These are phyloP conservation scores for Corythaixoides concolor DNA, from an alignment of 2,113 vertebrate genomes.

Conservation along the genomic window DNA sequence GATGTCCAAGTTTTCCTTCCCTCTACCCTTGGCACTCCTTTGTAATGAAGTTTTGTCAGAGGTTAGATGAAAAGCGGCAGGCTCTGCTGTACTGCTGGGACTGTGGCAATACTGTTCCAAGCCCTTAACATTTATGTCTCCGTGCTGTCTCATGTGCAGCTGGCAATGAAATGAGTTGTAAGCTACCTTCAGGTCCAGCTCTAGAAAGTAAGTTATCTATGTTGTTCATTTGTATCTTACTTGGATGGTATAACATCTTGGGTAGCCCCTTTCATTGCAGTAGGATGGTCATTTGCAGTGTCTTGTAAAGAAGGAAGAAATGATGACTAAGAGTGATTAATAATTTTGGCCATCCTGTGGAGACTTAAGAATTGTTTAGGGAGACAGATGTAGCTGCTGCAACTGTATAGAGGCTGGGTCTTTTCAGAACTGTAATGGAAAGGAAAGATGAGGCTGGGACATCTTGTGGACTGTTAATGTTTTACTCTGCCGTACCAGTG, in stretches of 20 bases:
- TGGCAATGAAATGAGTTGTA: background rate
- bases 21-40: background rate
- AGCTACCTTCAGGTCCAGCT: background rate
- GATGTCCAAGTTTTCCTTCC: background rate
- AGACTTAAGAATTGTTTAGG: background rate
- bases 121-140: background rate
- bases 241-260: background rate
- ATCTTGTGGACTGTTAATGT: background rate
- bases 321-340: background rate
- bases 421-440: background rate
- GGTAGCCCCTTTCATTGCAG: background rate
- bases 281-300: background rate
- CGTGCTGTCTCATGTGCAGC: background rate
- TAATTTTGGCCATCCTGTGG: background rate
- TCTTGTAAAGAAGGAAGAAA: background rate
- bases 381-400: background rate
- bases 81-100: background rate
- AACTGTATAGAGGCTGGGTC: background rate
- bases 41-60: background rate
- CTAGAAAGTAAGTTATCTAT: background rate
- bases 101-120: background rate
- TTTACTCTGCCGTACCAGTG: background rate
- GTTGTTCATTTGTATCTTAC: background rate
- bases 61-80: background rate
- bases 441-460: background rate